Evolutionary conservation across 2,888 invertebrate species (phyloP).

Genomic region (Ormyrus nitidulus): DNA sequence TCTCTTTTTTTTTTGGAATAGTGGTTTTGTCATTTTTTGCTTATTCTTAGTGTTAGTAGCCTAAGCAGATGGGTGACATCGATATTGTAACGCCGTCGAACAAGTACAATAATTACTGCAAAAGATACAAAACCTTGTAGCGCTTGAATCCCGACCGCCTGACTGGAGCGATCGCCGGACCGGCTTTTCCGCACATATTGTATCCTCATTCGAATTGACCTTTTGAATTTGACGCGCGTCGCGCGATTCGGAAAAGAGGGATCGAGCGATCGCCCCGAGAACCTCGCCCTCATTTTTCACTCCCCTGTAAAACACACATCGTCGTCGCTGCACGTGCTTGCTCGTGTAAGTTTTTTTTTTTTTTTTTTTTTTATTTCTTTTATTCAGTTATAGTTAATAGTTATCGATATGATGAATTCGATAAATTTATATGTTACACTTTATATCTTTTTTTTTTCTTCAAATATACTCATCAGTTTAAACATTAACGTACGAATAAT

Average conservation of each 20-base stretch:
- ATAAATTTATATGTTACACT: slow-evolving; percentile 64
- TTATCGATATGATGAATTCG: slow-evolving; percentile 62
- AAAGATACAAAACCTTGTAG: slow-evolving; percentile 61
- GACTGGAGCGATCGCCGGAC: slow-evolving; percentile 41
- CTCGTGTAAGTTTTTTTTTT: slow-evolving; percentile 45
- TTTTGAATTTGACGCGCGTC: background rate
- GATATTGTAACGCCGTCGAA: slow-evolving; percentile 51
- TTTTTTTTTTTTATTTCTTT: slow-evolving; percentile 1
- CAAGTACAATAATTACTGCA: slow-evolving; percentile 59
- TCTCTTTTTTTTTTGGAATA: background rate
- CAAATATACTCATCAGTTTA: slow-evolving; percentile 65
- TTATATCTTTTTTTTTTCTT: slow-evolving; percentile 60
- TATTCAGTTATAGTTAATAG: slow-evolving; percentile 53
- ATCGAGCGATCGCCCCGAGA: slow-evolving; percentile 40
- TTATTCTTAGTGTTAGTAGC: slow-evolving; percentile 52
- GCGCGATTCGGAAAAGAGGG: background rate
- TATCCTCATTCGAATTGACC: background rate
- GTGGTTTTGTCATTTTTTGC: slow-evolving; percentile 33
- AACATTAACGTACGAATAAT: slow-evolving; percentile 72
- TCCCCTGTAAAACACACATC: slow-evolving; percentile 13
- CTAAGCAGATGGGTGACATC: slow-evolving; percentile 59
- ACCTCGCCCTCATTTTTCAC: slow-evolving; percentile 32
- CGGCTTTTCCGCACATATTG: background rate
- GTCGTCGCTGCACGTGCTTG: slow-evolving; percentile 57
- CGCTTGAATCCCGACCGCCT: slow-evolving; percentile 49